Evolutionary conservation across 2,797 vertebrate genomes (phyloP).

Genomic region (Thunnus albacares): DNA sequence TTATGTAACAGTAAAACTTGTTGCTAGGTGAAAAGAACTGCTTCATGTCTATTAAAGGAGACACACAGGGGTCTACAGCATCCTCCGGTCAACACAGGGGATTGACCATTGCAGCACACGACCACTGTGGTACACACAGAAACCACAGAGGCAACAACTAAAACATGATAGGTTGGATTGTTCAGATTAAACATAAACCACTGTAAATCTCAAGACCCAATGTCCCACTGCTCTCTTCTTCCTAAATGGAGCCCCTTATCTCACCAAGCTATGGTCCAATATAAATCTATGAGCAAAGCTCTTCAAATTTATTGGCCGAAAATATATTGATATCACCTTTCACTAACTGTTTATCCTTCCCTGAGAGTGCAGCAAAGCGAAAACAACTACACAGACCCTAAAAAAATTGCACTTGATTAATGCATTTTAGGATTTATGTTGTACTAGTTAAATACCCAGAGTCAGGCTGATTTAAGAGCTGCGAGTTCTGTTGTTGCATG

Average conservation of each 20-base stretch:
- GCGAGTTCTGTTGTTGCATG: constrained; percentile 10
- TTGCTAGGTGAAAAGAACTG: constrained; percentile 26
- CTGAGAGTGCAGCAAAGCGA: constrained; percentile 20
- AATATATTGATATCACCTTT: constrained; percentile 60
- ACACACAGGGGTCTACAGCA: constrained; percentile 18
- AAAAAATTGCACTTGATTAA: constrained; percentile 63
- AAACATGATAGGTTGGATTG: constrained; percentile 23
- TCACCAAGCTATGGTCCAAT: constrained; percentile 42
- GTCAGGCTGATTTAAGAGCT: constrained; percentile 41
- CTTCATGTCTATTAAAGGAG: constrained; percentile 31
- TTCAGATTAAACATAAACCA: constrained; percentile 49
- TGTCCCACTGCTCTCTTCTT: constrained; percentile 33
- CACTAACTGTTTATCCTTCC: constrained; percentile 53
- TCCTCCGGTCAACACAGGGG: constrained; percentile 15
- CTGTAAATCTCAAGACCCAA: constrained; percentile 44
- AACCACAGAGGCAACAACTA: constrained; percentile 38
- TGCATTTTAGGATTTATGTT: constrained; percentile 49
- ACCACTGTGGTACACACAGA: constrained; percentile 2
- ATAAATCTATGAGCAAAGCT: constrained; percentile 53
- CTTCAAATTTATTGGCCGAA: constrained; percentile 42
- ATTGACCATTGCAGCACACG: neutral
- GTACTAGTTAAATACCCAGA: constrained; percentile 34
- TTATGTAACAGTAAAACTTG: constrained; percentile 25
- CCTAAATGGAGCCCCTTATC: constrained; percentile 60
- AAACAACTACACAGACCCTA: constrained; percentile 37